Conservation (phyloP, 2,113 vertebrate species). For the Indri indri region DNA sequence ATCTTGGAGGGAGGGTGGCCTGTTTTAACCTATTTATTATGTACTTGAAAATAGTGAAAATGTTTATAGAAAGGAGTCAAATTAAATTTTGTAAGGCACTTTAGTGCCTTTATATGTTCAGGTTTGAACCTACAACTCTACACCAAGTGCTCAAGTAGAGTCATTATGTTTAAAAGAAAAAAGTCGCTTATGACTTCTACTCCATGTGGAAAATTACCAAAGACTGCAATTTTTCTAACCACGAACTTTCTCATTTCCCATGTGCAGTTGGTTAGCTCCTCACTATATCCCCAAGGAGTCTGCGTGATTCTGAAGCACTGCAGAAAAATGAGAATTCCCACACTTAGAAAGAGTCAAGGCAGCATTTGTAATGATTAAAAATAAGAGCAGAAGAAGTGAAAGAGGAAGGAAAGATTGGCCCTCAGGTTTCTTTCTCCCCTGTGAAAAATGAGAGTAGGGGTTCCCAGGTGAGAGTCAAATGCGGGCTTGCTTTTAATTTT, state of each 20-base stretch:
- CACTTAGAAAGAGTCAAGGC: conserved; percentile 74
- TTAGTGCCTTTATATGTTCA: not conserved
- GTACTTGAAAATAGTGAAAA: conserved; percentile 53
- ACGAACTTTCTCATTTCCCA: conserved; percentile 76
- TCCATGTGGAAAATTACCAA: conserved; percentile 62
- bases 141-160: not conserved
- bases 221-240: conserved; percentile 78
- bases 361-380: conserved; percentile 75
- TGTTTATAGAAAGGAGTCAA: conserved; percentile 43
- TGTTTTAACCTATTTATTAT: conserved; percentile 26
- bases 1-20: not conserved
- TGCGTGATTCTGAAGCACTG: conserved; percentile 76
- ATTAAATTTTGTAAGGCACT: conserved; percentile 38
- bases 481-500: conserved; percentile 70
- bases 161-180: conserved; percentile 26
- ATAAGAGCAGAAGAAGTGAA: not conserved
- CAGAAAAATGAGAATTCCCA: conserved; percentile 82
- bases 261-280: conserved; percentile 79
- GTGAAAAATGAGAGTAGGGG: conserved; percentile 44
- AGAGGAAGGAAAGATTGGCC: not conserved
- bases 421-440: not conserved
- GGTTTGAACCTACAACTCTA: not conserved
- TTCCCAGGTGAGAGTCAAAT: conserved; percentile 64
- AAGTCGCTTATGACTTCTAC: conserved; percentile 2
- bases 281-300: conserved; percentile 72